phyloP scores from a whole-genome alignment of 2,113 vertebrate species.

The Catagonus wagneri region DNA sequence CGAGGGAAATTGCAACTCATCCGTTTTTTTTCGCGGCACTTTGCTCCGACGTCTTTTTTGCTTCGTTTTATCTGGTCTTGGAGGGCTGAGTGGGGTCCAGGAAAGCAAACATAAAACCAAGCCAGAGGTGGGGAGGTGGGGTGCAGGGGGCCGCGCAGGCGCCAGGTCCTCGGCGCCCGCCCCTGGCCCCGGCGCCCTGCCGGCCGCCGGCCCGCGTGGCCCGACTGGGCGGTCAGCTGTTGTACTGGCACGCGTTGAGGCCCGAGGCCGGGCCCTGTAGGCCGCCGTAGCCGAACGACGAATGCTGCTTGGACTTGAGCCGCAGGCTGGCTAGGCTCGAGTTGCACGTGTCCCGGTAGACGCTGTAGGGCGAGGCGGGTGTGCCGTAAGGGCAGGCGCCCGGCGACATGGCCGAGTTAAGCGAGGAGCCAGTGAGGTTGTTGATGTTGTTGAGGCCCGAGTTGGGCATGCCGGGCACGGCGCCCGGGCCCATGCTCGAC shows the following conservation, averaged over 20 bases:
- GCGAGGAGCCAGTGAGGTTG: constrained; percentile 95
- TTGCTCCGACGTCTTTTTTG: constrained; percentile 72
- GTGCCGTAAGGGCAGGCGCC: constrained; percentile 96
- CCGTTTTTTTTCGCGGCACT: constrained; percentile 88
- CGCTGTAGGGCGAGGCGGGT: constrained; percentile 96
- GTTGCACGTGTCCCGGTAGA: constrained; percentile 99
- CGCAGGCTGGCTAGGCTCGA: constrained; percentile 97
- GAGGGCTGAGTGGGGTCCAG: constrained; percentile 72
- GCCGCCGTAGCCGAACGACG: constrained; percentile 97
- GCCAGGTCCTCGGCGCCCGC: constrained; percentile 72
- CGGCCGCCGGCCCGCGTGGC: constrained; percentile 53
- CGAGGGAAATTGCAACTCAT: constrained; percentile 94
- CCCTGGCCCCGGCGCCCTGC: not conserved
- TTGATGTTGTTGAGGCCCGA: constrained; percentile 98
- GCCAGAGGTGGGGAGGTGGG: constrained; percentile 47
- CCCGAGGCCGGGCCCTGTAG: constrained; percentile 96
- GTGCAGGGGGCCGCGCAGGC: constrained; percentile 75
- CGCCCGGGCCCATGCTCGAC: constrained; percentile 96
- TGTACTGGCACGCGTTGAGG: constrained; percentile 99
- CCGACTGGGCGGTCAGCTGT: constrained; percentile 93
- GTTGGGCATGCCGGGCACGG: constrained; percentile 94
- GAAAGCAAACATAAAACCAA: constrained; percentile 78
- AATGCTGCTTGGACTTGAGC: constrained; percentile 99
- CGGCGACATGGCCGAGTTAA: constrained; percentile 97
- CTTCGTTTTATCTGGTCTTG: constrained; percentile 35